Base-by-base conservation (phyloP, 2,888 invertebrate species). In the Mechanitis messenoides region DNA sequence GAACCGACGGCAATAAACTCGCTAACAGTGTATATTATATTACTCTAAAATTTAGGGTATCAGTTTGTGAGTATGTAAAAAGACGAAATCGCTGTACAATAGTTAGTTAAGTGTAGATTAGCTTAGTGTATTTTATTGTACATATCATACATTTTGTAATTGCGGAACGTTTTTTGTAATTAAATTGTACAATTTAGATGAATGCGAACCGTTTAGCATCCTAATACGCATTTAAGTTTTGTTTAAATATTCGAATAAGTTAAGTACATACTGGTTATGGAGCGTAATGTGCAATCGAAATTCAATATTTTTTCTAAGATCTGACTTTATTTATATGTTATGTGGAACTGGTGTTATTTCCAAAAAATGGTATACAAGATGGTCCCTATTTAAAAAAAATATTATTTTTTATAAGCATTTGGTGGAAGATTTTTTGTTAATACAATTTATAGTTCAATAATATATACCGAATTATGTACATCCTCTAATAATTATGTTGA, bases 1-100 rank as follows among this genome's bases (percentile, higher is more conserved):
- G 53, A 42, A 60, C 55, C 31, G 50, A 57, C 60, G 61, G 61
- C 47, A 65, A 57, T 57, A 55, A 60, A 35, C 60, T 58, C 46
- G 46, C 59, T 64, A 59, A 62, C 57, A 57, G 55, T 59, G 59
- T 72, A 73, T 72, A 71, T 67, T 73, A 71, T 73, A 72, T 55
- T 84, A 85, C 80, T 85, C 85, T 87, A 84, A 87, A 85, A 85
- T 86, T 85, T 86, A 85, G 86, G 73, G 78, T 80, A 80, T 81
- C 74, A 74, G 66, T 54, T 56, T 45, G 55, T 71, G 68, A 47
- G 63, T 66, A 65, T 77, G 77, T 79, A 76, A 75, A 73, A 74
- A 76, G 78, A 77, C 76, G 76, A 73, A 74, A 76, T 74, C 71
- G 64, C 68, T 84, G 84, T 84, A 85, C 72, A 76, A 74, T 83